Percentiles rank a stretch among this genome's conserved stretches.
Conservation (phyloP, 1,140 invertebrate species). For the Acyrthosiphon pisum region DNA sequence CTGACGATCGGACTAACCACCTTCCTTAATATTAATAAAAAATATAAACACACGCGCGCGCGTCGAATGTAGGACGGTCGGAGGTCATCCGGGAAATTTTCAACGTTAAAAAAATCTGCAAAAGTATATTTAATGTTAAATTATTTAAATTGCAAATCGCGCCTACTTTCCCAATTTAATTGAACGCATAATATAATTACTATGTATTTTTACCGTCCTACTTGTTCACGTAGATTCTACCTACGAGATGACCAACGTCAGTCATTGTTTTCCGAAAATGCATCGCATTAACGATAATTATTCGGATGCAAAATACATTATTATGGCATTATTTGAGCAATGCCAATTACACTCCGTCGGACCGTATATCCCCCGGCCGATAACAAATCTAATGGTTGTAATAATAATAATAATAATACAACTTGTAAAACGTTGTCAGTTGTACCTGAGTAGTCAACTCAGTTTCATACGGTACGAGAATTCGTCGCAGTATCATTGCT, state of each 20-base stretch:
- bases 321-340: not conserved
- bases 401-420: not conserved
- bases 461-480: not conserved
- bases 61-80: not conserved
- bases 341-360: conserved; percentile 15
- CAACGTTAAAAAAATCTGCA: not conserved
- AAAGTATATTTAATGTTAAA: not conserved
- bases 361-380: not conserved
- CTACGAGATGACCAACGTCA: not conserved
- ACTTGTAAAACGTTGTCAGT: not conserved
- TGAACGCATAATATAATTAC: conserved; percentile 5
- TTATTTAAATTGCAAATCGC: not conserved
- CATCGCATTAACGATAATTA: not conserved
- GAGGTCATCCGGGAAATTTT: conserved; percentile 8
- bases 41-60: not conserved
- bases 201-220: not conserved
- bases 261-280: not conserved
- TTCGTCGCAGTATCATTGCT: not conserved
- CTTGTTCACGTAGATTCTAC: not conserved
- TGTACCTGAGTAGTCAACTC: not conserved
- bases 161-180: not conserved
- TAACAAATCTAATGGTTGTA: conserved; percentile 18
- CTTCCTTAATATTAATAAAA: not conserved
- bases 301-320: conserved; percentile 24
- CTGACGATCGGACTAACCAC: not conserved